Evolutionary conservation across 2,113 vertebrate species (phyloP).

Genomic region (Pycnonotus jocosus): DNA sequence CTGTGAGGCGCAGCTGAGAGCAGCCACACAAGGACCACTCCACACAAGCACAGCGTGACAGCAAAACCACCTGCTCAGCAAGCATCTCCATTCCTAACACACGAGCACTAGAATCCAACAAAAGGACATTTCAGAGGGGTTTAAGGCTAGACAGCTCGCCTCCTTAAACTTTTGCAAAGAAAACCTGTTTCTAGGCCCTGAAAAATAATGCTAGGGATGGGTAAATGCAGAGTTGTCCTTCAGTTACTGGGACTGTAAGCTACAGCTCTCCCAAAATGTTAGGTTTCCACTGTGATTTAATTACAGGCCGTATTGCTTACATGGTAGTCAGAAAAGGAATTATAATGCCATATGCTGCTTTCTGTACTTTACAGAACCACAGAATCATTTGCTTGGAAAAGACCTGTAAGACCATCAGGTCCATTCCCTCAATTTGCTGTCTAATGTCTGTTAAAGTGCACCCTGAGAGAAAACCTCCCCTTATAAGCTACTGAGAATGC

Average conservation of each 20-base stretch:
- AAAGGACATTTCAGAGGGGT: background rate
- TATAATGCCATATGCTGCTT: background rate
- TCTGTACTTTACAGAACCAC: background rate
- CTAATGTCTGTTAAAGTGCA: background rate
- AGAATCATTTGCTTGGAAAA: background rate
- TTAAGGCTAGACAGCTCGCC: background rate
- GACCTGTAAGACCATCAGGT: background rate
- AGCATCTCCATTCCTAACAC: background rate
- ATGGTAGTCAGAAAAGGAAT: background rate
- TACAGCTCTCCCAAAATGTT: background rate
- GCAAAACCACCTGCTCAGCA: background rate
- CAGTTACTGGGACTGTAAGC: background rate
- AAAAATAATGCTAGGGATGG: background rate
- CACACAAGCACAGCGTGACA: background rate
- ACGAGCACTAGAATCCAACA: background rate
- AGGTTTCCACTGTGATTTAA: background rate
- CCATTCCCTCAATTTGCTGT: background rate
- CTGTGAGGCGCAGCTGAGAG: rapidly evolving
- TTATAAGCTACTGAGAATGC: rapidly evolving
- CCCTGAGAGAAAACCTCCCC: background rate
- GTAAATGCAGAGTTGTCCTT: background rate
- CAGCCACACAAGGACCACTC: background rate
- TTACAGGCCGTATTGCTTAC: background rate
- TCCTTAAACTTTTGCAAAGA: background rate
- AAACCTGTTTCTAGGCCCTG: background rate